phyloP scores from a whole-genome alignment of 2,888 invertebrate genomes.

The Harpagoxenus sublaevis region DNA sequence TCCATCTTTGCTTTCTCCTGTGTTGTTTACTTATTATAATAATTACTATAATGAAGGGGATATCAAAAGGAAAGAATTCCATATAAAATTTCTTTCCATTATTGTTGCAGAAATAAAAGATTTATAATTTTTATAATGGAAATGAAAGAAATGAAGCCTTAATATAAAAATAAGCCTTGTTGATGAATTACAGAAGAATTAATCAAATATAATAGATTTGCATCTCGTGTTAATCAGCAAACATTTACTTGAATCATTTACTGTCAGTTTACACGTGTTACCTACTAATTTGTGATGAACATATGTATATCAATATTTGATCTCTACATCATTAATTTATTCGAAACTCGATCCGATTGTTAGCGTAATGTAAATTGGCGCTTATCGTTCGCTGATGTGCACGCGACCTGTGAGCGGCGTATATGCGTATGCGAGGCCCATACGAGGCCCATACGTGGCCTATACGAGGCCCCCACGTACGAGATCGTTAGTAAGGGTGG shows the following conservation, averaged over 20 bases:
- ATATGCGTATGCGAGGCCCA: slow-evolving; percentile 47
- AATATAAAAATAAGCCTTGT: not conserved
- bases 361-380: not conserved
- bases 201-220: not conserved
- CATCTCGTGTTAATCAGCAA: not conserved
- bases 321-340: not conserved
- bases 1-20: not conserved
- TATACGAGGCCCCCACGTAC: slow-evolving; percentile 70
- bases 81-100: not conserved
- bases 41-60: not conserved
- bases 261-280: not conserved
- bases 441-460: slow-evolving; percentile 61
- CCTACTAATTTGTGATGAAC: not conserved
- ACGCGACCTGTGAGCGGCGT: slow-evolving; percentile 55
- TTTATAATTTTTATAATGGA: not conserved
- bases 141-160: not conserved
- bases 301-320: slow-evolving; percentile 2
- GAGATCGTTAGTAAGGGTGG: slow-evolving; percentile 82
- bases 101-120: not conserved
- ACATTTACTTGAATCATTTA: not conserved
- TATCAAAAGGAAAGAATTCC: not conserved
- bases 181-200: not conserved
- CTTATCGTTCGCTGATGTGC: slow-evolving; percentile 52
- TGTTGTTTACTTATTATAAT: not conserved
- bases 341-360: not conserved